These are phyloP conservation scores for Acyrthosiphon pisum DNA, from an alignment of 1,140 invertebrate species.

Conservation along the genomic window DNA sequence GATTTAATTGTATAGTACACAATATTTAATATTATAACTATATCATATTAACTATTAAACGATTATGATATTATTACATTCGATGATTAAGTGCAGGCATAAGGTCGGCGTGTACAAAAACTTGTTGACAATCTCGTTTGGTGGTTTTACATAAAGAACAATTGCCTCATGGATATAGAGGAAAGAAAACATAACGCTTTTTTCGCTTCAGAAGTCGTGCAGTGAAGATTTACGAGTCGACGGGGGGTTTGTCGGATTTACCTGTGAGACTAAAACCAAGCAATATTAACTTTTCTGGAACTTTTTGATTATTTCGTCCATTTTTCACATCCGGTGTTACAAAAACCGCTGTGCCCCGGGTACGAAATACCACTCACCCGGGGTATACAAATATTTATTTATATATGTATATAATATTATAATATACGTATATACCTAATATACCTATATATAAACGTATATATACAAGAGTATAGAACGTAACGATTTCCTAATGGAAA, in stretches of 20 bases:
- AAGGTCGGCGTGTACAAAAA: neutral
- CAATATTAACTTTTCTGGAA: constrained; percentile 40
- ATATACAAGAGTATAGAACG: neutral
- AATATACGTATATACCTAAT: neutral
- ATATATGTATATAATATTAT: neutral
- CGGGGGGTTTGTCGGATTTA: constrained; percentile 19
- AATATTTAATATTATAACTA: neutral
- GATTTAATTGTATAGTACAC: neutral
- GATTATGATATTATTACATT: neutral
- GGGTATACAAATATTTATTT: neutral
- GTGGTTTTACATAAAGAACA: neutral
- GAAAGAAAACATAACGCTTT: neutral
- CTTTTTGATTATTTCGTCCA: constrained; percentile 46
- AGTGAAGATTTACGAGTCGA: constrained; percentile 36
- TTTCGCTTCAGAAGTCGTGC: neutral
- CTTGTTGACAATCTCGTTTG: neutral
- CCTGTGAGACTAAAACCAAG: neutral
- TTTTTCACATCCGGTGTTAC: constrained; percentile 41
- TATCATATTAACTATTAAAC: neutral
- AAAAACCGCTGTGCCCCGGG: neutral
- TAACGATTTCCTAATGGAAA: constrained; percentile 8
- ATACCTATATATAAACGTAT: neutral
- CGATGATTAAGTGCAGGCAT: neutral
- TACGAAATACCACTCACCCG: neutral
- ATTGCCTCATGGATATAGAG: neutral